A percentile compares a stretch with the other conserved stretches of the same genome.
Evolutionary conservation across 2,113 vertebrate species (phyloP).

Genomic region (Cheilinus undulatus): DNA sequence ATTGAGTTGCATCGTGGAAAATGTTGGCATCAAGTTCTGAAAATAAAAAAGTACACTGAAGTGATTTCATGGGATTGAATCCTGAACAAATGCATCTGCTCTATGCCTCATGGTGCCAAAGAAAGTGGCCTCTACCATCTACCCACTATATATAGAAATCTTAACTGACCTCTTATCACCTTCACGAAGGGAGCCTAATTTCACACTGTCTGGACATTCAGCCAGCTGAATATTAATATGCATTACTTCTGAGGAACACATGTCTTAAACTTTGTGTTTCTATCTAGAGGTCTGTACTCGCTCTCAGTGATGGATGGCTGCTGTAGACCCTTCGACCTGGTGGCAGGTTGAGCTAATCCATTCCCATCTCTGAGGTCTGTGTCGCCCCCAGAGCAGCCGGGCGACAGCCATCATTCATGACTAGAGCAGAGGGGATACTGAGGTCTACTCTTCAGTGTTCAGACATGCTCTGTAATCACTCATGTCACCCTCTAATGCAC

Average conservation of each 20-base stretch:
- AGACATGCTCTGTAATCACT: conserved; percentile 64
- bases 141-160: not conserved
- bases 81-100: no score
- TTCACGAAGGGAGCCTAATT: conserved; percentile 15
- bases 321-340: conserved; percentile 26
- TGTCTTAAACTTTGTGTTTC: conserved; percentile 4
- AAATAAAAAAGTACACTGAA: no score
- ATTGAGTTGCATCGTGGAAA: no score
- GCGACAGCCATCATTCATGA: conserved; percentile 60
- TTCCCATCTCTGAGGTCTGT: conserved; percentile 32
- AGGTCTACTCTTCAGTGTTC: conserved; percentile 58
- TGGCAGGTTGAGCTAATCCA: conserved; percentile 54
- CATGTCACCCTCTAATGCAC: conserved; percentile 61
- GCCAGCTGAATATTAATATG: conserved; percentile 12
- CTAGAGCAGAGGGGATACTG: conserved; percentile 36
- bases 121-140: not conserved
- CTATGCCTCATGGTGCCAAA: not conserved
- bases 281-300: conserved; percentile 15
- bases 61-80: no score
- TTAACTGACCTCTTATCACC: not conserved
- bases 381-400: conserved; percentile 25
- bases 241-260: not conserved
- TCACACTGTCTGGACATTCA: conserved; percentile 8
- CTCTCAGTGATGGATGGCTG: conserved; percentile 35
- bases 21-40: no score